These are phyloP conservation scores for Parthenolecanium corni DNA, from an alignment of 2,888 invertebrate species.

Conservation along the genomic window DNA sequence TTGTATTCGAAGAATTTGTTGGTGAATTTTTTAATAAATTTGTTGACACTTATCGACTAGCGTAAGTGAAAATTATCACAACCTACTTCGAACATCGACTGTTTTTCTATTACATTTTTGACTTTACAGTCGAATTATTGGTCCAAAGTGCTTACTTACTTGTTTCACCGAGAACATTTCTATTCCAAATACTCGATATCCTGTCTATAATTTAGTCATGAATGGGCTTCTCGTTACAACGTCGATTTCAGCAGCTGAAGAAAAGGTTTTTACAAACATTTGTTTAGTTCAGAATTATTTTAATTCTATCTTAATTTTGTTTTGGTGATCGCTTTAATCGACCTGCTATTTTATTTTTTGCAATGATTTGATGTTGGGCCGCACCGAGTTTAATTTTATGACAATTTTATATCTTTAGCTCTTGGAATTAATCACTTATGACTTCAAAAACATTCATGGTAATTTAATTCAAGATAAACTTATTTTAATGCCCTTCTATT, in stretches of 20 bases:
- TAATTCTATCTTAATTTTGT: too few relatives aligned
- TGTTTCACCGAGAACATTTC: conserved; percentile 59
- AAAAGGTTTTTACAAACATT: conserved; percentile 41
- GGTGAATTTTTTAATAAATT: conserved; percentile 40
- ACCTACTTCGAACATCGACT: conserved; percentile 5
- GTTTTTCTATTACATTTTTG: conserved; percentile 33
- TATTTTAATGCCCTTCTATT: too few relatives aligned
- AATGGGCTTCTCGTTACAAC: conserved; percentile 53
- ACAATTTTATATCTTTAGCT: background rate
- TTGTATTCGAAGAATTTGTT: conserved; percentile 65
- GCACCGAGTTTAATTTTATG: too few relatives aligned
- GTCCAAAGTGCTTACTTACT: conserved; percentile 65
- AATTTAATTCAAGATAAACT: too few relatives aligned
- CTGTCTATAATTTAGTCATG: conserved; percentile 75
- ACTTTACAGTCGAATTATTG: conserved; percentile 53
- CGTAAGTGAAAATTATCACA: background rate
- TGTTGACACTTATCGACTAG: background rate
- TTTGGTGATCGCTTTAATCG: too few relatives aligned
- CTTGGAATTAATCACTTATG: too few relatives aligned
- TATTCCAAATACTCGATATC: conserved; percentile 62
- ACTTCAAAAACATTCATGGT: too few relatives aligned
- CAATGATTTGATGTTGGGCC: too few relatives aligned
- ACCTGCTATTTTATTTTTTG: too few relatives aligned
- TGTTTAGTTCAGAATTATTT: too few relatives aligned
- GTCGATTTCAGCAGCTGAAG: conserved; percentile 44